These are phyloP conservation scores for Liopterus haemorrhoidalis DNA, from an alignment of 2,888 invertebrate genomes.

Conservation along the genomic window DNA sequence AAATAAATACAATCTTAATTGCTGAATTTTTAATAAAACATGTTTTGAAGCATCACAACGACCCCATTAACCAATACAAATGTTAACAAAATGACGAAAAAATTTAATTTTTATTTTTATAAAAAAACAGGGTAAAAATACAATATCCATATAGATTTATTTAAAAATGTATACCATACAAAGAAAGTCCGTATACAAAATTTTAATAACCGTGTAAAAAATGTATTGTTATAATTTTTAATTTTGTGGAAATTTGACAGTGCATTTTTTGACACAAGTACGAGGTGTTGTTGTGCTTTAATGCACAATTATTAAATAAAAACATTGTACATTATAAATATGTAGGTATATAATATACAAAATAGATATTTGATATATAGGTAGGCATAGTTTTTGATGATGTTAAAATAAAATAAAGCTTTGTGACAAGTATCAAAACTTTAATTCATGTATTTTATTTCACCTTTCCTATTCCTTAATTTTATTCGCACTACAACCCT, in stretches of 20 bases:
- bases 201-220: no score
- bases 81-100: conserved; percentile 2
- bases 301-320: conserved; percentile 33
- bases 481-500: no score
- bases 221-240: no score
- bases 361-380: conserved; percentile 49
- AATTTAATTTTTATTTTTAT: conserved; percentile 27
- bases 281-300: conserved; percentile 18
- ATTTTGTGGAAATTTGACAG: no score
- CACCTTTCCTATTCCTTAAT: no score
- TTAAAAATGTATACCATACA: conserved; percentile 40
- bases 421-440: conserved; percentile 42
- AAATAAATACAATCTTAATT: no score
- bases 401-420: conserved; percentile 48
- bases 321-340: conserved; percentile 43
- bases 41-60: no score
- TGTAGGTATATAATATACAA: conserved; percentile 44
- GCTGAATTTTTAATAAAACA: no score
- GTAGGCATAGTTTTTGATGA: conserved; percentile 49
- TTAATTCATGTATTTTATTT: no score
- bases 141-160: conserved; percentile 44
- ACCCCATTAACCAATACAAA: no score
- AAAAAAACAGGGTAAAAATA: conserved; percentile 44
- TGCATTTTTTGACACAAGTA: no score
- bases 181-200: no score